Evolutionary conservation across 2,888 invertebrate species (phyloP).

Genomic region (Calliopum simillimum): DNA sequence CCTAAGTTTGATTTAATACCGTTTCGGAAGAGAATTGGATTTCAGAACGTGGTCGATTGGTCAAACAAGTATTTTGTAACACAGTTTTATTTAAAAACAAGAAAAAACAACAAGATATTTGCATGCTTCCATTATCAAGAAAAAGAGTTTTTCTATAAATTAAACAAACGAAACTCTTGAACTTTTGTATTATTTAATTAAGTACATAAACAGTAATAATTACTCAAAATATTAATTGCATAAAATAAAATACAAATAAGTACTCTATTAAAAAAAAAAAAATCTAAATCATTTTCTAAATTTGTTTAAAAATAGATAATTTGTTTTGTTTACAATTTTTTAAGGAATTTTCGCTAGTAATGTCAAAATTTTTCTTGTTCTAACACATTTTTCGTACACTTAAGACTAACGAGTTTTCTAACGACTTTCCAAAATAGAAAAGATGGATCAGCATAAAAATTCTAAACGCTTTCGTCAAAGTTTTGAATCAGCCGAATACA

Average conservation of each 20-base stretch:
- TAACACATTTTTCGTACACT: slow-evolving; percentile 4
- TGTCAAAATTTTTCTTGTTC: slow-evolving; percentile 30
- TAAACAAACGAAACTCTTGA: background rate
- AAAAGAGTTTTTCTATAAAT: no score
- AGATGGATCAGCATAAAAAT: slow-evolving; percentile 25
- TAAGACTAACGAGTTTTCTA: background rate
- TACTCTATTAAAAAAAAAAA: slow-evolving; percentile 2
- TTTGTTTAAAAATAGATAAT: slow-evolving; percentile 4
- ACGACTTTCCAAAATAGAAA: slow-evolving; percentile 14
- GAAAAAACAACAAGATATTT: slow-evolving; percentile 6
- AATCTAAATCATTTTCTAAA: background rate
- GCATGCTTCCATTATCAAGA: slow-evolving; percentile 25
- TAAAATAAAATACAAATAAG: slow-evolving; percentile 8
- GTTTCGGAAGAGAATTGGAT: no score
- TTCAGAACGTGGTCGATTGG: no score
- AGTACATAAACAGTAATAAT: slow-evolving; percentile 1
- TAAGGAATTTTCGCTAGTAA: slow-evolving; percentile 7
- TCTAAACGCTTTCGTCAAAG: slow-evolving; percentile 13
- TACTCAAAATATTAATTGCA: slow-evolving; percentile 9
- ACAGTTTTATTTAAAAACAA: background rate
- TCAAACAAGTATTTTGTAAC: slow-evolving; percentile 18
- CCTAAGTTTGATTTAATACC: no score
- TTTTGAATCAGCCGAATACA: slow-evolving; percentile 8
- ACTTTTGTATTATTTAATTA: slow-evolving; percentile 17
- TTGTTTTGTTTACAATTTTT: slow-evolving; percentile 8